These are phyloP conservation scores for Diarsia rubi DNA, from an alignment of 2,888 invertebrate species.

Conservation along the genomic window DNA sequence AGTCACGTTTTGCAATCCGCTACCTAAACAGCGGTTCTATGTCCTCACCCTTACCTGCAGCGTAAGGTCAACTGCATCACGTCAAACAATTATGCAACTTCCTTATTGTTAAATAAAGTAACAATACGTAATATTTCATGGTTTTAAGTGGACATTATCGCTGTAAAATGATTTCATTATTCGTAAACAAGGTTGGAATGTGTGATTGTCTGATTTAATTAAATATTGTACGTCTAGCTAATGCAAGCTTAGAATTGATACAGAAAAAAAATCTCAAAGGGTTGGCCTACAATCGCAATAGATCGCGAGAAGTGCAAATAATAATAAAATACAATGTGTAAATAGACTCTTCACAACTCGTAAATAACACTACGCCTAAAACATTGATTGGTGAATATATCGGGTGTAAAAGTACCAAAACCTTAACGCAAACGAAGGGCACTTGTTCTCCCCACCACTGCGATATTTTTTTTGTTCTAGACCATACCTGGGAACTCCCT, in stretches of 20 bases:
- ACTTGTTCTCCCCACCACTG: too few relatives aligned
- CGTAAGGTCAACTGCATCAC: constrained; percentile 47
- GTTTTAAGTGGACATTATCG: constrained; percentile 2
- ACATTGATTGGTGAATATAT: too few relatives aligned
- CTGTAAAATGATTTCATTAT: constrained; percentile 22
- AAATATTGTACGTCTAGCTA: neutral
- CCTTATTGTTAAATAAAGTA: constrained; percentile 40
- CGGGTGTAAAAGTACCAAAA: too few relatives aligned
- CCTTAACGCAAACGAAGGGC: too few relatives aligned
- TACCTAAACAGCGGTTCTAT: neutral
- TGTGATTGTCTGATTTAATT: neutral
- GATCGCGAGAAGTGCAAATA: too few relatives aligned
- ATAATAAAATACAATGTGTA: too few relatives aligned
- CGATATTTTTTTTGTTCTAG: too few relatives aligned
- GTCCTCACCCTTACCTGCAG: constrained; percentile 21
- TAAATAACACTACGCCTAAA: too few relatives aligned
- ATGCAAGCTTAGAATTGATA: neutral
- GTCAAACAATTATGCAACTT: constrained; percentile 51
- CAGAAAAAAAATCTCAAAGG: too few relatives aligned
- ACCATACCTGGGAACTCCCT: too few relatives aligned
- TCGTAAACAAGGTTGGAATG: neutral
- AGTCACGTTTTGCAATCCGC: neutral
- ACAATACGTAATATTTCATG: constrained; percentile 14
- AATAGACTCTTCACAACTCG: too few relatives aligned
- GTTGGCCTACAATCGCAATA: too few relatives aligned